Evolutionary conservation across 2,888 invertebrate genomes (phyloP), one percentile per base, ranked within the genome.

Genomic region (Lasioglossum marginatum): DNA sequence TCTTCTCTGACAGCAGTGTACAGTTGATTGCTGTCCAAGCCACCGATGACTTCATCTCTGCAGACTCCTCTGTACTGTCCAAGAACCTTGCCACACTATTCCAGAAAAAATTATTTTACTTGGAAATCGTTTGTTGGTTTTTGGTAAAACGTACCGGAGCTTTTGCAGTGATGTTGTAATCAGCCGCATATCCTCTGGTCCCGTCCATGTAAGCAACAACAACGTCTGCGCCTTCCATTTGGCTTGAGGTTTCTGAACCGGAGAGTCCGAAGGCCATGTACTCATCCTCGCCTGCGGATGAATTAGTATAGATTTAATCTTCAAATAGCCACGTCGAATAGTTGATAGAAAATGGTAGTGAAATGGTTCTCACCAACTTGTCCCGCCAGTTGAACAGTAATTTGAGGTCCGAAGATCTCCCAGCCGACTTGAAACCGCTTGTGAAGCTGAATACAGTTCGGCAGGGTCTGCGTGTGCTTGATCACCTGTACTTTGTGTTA

Each of bases 211-310:
- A 97, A 8, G 97, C 97, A 52, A 99, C 96, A 1, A 98, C 97
- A 57, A 98, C 97, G 96, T 99, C 99, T 0, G 98, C 97, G 74
- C 98, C 98, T 92, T 97, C 95, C 98, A 99, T 99, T 95, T 97
- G 96, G 90, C 98, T 97, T 66, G 96, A 96, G 34, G 96, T 95
- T 14, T 95, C 95, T 0, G 97, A 97, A 75, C 98, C 98, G 40
- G 98, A 98, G 78, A 98, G 95, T 52, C 99, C 99, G 95, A 98
- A 98, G 23, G 98, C 97, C 97, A 99, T 97, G 95, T 99, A 99
- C 91, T 98, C 98, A 92, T 97, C 96, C 89, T 97, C 96, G 95
- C 95, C 97, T 96, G 93, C 0, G 81, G 83, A 76, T 52, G 16
- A 12, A 48, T 16, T 52, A n/a, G 52, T n/a, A 52, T 52, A 60